Conservation (phyloP, 30 jellyfish, hydroid and myxozoan genomes). For the Cassiopea andromeda region DNA sequence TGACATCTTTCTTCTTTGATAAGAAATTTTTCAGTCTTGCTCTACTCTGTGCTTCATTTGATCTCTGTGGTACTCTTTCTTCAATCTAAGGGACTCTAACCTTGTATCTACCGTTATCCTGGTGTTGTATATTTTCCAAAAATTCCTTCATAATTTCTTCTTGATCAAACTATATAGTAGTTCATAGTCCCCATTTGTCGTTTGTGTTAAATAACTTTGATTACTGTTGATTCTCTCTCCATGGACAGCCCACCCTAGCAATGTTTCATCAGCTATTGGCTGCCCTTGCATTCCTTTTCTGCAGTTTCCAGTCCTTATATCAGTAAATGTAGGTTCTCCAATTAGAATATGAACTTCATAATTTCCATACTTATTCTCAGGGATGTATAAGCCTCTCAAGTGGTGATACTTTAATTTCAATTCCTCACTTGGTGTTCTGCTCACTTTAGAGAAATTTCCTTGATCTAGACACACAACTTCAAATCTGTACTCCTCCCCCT, state of each 20-base stretch:
- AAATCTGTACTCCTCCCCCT: conserved; percentile 44
- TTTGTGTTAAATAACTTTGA: conserved; percentile 50
- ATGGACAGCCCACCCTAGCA: conserved; percentile 68
- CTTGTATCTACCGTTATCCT: conserved; percentile 35
- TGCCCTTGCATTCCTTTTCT: conserved; percentile 36
- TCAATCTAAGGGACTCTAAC: conserved; percentile 61
- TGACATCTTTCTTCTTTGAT: conserved; percentile 41
- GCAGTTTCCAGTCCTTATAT: conserved; percentile 56
- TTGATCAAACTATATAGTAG: conserved; percentile 56
- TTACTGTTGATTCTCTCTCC: conserved; percentile 16
- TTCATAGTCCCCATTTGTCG: conserved; percentile 48
- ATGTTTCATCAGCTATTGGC: conserved; percentile 67
- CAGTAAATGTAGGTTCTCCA: conserved; percentile 67
- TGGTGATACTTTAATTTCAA: conserved; percentile 38
- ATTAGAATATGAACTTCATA: conserved; percentile 48
- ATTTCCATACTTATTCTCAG: conserved; percentile 52
- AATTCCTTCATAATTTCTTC: conserved; percentile 47
- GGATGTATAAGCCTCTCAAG: conserved; percentile 49
- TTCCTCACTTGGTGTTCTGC: conserved; percentile 43
- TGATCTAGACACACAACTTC: conserved; percentile 47
- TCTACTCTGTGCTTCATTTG: conserved; percentile 65
- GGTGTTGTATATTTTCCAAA: conserved; percentile 23
- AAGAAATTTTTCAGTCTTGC: conserved; percentile 34
- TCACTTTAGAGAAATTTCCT: conserved; percentile 33
- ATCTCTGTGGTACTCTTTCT: conserved; percentile 52